Percentiles rank a stretch among this genome's conserved stretches.
Evolutionary conservation across 2,797 vertebrate genomes (phyloP).

Genomic region (Sebastes alutus): DNA sequence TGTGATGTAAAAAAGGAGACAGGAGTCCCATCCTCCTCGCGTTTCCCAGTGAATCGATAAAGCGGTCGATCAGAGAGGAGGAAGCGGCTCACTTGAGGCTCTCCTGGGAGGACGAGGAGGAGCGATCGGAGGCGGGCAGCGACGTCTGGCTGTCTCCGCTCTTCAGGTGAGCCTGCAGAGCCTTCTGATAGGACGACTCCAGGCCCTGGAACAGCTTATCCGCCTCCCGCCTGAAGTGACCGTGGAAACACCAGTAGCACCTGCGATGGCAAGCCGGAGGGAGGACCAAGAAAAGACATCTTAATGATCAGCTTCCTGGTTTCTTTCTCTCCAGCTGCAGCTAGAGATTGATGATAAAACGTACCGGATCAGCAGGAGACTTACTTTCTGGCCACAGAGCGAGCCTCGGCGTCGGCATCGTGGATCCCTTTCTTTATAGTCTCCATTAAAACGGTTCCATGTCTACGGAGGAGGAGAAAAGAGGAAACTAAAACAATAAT

Average conservation of each 20-base stretch:
- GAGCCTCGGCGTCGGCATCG: conserved; percentile 94
- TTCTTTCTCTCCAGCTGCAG: too few species aligned
- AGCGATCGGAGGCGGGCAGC: conserved; percentile 93
- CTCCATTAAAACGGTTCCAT: conserved; percentile 89
- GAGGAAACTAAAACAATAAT: too few species aligned
- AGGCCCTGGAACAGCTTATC: conserved; percentile 91
- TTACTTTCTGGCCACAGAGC: conserved; percentile 95
- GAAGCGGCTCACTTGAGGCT: conserved; percentile 90
- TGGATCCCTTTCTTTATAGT: conserved; percentile 97
- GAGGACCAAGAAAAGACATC: too few species aligned
- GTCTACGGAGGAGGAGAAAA: conserved; percentile 75
- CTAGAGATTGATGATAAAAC: neutral
- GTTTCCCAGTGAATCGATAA: neutral
- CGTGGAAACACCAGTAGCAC: conserved; percentile 94
- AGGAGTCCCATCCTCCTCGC: too few species aligned
- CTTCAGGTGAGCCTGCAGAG: conserved; percentile 92
- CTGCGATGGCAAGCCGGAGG: conserved; percentile 65
- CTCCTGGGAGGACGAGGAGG: conserved; percentile 97
- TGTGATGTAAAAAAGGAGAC: too few species aligned
- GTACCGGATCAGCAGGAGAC: conserved; percentile 24
- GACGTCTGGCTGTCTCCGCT: conserved; percentile 91
- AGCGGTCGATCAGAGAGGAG: neutral
- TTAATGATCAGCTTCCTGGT: too few species aligned
- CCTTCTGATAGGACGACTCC: conserved; percentile 95
- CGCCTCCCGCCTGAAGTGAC: conserved; percentile 92